A percentile compares a stretch with the other conserved stretches of the same genome.
Evolutionary conservation across 53 echinoderm and acorn worm species (phyloP).

Genomic region (Stichopus horrens): DNA sequence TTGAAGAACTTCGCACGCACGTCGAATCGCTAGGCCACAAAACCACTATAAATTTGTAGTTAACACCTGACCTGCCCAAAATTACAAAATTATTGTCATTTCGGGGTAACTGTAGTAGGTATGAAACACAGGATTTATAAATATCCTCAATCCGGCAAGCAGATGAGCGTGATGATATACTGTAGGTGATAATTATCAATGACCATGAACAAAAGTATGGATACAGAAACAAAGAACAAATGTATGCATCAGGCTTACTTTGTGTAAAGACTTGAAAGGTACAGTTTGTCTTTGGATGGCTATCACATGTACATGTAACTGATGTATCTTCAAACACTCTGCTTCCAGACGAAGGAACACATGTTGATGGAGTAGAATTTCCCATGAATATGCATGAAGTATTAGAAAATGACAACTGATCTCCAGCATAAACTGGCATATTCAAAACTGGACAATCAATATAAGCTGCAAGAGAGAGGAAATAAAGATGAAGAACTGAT

Average conservation of each 20-base stretch:
- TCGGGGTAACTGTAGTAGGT: no score
- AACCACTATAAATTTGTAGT: no score
- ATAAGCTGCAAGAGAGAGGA: neutral
- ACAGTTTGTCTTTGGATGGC: neutral
- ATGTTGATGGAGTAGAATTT: neutral
- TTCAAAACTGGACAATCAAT: neutral
- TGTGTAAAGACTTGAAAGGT: neutral
- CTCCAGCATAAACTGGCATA: neutral
- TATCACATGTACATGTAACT: neutral
- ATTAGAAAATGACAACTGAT: neutral
- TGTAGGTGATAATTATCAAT: no score
- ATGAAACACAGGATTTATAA: no score
- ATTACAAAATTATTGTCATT: no score
- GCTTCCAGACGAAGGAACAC: neutral
- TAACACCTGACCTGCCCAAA: no score
- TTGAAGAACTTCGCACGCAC: no score
- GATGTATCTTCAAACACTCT: neutral
- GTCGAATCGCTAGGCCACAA: no score
- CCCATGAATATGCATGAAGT: neutral
- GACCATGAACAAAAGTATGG: no score
- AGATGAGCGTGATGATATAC: no score
- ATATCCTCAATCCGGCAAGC: no score
- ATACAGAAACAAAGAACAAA: no score
- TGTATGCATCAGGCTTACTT: neutral
- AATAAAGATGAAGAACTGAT: neutral